Conservation (phyloP, 2,888 invertebrate species). For the Drosophila nigricruria region DNA sequence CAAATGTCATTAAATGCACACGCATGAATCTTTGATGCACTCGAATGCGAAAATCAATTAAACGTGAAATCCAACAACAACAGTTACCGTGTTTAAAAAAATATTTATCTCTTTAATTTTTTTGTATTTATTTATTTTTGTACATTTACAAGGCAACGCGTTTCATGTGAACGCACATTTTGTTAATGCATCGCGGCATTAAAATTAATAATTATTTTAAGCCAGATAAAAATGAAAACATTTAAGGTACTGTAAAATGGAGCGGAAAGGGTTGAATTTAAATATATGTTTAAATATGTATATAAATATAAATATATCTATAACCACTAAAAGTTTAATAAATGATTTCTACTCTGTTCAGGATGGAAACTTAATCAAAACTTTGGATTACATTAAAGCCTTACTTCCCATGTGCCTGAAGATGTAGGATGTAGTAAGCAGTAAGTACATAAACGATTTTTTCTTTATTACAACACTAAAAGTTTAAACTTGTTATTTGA, state of each 20-base stretch:
- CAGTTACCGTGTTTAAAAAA: conserved; percentile 11
- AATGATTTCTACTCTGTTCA: too few relatives aligned
- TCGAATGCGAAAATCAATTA: conserved; percentile 75
- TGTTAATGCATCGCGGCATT: conserved; percentile 53
- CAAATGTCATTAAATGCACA: conserved; percentile 72
- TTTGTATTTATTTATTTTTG: neutral
- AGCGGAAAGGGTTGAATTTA: neutral
- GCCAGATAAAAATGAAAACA: conserved; percentile 7
- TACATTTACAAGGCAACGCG: conserved; percentile 32
- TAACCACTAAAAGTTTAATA: too few relatives aligned
- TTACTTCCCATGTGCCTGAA: too few relatives aligned
- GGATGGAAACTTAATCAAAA: too few relatives aligned
- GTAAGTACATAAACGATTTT: too few relatives aligned
- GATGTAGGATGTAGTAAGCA: too few relatives aligned
- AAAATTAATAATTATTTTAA: conserved; percentile 63
- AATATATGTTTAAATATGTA: neutral
- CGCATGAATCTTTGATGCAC: conserved; percentile 76
- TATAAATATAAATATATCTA: too few relatives aligned
- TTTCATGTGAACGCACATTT: conserved; percentile 44
- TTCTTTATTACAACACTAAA: neutral
- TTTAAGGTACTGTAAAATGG: neutral
- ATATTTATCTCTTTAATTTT: conserved; percentile 10
- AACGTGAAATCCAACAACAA: conserved; percentile 53
- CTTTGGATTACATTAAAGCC: too few relatives aligned
- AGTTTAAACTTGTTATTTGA: neutral